These are phyloP conservation scores for Drosophila ohnishii DNA, from an alignment of 1,140 invertebrate genomes.

Conservation along the genomic window DNA sequence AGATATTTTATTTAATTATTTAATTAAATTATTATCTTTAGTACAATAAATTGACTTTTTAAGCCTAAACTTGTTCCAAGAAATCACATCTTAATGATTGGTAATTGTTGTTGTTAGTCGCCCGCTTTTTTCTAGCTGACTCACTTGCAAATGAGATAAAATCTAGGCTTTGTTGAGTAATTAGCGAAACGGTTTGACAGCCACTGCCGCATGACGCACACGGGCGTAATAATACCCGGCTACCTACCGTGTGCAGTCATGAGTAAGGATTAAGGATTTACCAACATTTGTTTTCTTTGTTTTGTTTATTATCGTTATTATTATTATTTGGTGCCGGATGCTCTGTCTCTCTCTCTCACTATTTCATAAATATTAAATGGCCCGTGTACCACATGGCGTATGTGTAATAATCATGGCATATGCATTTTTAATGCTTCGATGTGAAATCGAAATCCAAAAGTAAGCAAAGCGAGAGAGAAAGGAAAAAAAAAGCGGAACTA, in stretches of 20 bases:
- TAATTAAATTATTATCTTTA: neutral
- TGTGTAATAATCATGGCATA: conserved; percentile 63
- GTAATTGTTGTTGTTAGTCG: conserved; percentile 48
- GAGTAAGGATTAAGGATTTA: conserved; percentile 24
- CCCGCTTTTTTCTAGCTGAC: conserved; percentile 15
- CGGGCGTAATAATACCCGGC: conserved; percentile 28
- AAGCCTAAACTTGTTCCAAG: neutral
- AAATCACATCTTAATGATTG: conserved; percentile 12
- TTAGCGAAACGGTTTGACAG: conserved; percentile 45
- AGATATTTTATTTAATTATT: neutral
- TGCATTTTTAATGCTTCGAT: conserved; percentile 63
- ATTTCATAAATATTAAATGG: conserved; percentile 72
- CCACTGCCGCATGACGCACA: conserved; percentile 47
- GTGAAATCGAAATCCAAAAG: conserved; percentile 65
- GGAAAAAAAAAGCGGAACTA: conserved; percentile 14
- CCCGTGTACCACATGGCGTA: conserved; percentile 45
- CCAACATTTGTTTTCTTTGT: conserved; percentile 8
- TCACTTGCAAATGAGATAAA: conserved; percentile 40
- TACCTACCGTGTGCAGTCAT: conserved; percentile 20
- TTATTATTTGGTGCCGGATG: neutral
- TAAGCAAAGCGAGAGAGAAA: conserved; percentile 35
- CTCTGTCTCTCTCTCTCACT: neutral
- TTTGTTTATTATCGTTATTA: conserved; percentile 7
- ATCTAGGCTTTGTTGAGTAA: conserved; percentile 44
- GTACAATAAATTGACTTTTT: neutral